Conservation (phyloP, 2,113 vertebrate genomes). For the Oostethus manadensis region DNA sequence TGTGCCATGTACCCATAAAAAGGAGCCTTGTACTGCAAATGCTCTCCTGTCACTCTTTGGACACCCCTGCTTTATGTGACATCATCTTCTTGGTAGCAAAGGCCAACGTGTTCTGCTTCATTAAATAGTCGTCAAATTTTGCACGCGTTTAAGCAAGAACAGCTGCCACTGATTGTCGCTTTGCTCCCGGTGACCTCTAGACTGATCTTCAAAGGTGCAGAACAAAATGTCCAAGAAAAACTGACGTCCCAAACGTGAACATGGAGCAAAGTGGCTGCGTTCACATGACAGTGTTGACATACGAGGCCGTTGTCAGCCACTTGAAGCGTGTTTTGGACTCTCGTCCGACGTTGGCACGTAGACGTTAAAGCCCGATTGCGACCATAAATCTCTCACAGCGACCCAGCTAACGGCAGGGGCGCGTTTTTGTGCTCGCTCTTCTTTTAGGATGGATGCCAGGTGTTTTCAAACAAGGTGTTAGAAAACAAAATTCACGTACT, state of each 20-base stretch:
- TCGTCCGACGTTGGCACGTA: conserved; percentile 47
- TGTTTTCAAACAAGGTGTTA: conserved; percentile 52
- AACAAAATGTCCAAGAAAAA: no score
- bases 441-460: conserved; percentile 31
- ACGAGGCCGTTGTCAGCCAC: conserved; percentile 45
- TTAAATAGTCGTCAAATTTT: no score
- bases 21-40: no score
- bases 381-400: conserved; percentile 55
- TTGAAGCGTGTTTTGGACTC: conserved; percentile 54
- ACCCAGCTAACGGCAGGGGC: conserved; percentile 35
- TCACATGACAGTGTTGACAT: conserved; percentile 32
- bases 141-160: no score
- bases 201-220: no score
- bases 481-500: conserved; percentile 53
- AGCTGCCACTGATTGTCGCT: no score
- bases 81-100: no score
- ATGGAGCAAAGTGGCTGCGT: not conserved
- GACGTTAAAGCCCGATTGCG: conserved; percentile 43
- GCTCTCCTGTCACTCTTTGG: no score
- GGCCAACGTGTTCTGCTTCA: no score
- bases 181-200: no score
- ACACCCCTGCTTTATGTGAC: no score
- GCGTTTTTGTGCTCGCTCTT: conserved; percentile 17
- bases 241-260: not conserved
- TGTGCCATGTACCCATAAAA: no score